Base-by-base conservation (phyloP, 2,797 vertebrate species). In the Fistularia commersonii region DNA sequence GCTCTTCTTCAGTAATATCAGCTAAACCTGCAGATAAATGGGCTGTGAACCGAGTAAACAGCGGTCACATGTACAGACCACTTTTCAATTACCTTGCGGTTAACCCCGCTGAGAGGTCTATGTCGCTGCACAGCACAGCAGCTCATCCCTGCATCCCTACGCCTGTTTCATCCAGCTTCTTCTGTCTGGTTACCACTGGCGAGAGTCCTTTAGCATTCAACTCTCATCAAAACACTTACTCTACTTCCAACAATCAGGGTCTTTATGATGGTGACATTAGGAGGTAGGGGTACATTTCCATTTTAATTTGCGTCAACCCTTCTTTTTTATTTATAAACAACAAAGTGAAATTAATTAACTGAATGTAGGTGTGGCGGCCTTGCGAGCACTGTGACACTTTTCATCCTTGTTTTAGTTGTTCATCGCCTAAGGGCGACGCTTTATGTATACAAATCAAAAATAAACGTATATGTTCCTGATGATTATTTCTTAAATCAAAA, bases 1-100 rank as follows among this genome's bases (percentile, higher is more conserved):
- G 80, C 78, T 51, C 54, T 80, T 76, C 76, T 79, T 57, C 75
- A 71, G 72, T 63, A 73, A 72, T 77, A 86, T 82, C 77, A 77
- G 79, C 72, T 79, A 84, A 79, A 83, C 75, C 77, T 72, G 74
- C 80, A 84, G 77, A 82, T 82, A 82, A 84, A 78, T 69, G 81
- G 73, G 64, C 78, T 69, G 66, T 87, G 86, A 88, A 88, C 82
- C 63, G 57, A 76, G 83, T 85, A 85, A 88, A 88, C 84, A 86
- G 81, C 63, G 77, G 82, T 71, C 82, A 79, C 76, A 82, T 66
- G 80, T 78, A 65, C 62, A 6, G 73, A 67, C 72, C 71, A 56
- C 45, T 79, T 87, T 89, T 87, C 83, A 87, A 85, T 87, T 89
- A 85, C 81, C 66, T 67, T 38, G 74, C 51, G 54, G 82, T 88